Evolutionary conservation across 2,888 invertebrate genomes (phyloP).

Genomic region (Meteorus colon): DNA sequence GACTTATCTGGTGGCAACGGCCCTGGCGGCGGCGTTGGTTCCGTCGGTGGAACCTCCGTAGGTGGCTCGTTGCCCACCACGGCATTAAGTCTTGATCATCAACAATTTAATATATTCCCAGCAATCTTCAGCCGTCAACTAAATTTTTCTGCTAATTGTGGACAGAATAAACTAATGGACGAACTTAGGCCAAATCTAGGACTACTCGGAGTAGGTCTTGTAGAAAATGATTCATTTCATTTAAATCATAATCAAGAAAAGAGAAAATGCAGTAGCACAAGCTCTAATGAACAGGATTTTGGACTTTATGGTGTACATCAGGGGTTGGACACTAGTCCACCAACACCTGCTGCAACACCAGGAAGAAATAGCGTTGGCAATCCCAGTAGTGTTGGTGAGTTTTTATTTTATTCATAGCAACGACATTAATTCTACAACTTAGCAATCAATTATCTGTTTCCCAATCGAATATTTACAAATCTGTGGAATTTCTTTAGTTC

Average conservation of each 20-base stretch:
- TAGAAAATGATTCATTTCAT: constrained; percentile 85
- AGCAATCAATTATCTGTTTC: no score
- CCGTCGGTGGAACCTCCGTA: constrained; percentile 85
- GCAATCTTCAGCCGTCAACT: constrained; percentile 92
- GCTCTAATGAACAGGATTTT: constrained; percentile 91
- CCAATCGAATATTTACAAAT: no score
- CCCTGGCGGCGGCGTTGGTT: constrained; percentile 79
- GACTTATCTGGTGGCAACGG: constrained; percentile 68
- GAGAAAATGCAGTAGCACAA: constrained; percentile 86
- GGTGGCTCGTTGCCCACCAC: constrained; percentile 74
- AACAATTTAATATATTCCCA: constrained; percentile 93
- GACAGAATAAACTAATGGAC: constrained; percentile 89
- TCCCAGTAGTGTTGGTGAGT: constrained; percentile 66
- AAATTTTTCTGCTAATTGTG: constrained; percentile 83
- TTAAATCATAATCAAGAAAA: constrained; percentile 75
- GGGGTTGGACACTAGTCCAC: constrained; percentile 72
- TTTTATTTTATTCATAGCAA: neutral
- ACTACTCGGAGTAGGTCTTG: constrained; percentile 84
- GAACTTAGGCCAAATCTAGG: constrained; percentile 89
- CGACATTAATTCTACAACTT: no score
- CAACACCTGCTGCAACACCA: constrained; percentile 69
- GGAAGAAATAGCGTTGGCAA: constrained; percentile 69
- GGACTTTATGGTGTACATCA: constrained; percentile 84
- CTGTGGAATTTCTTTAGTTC: no score
- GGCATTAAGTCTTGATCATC: constrained; percentile 79